A percentile compares a stretch with the other conserved stretches of the same genome.
Evolutionary conservation across 2,797 vertebrate genomes (phyloP).

Genomic region (Simalia tracyae): DNA sequence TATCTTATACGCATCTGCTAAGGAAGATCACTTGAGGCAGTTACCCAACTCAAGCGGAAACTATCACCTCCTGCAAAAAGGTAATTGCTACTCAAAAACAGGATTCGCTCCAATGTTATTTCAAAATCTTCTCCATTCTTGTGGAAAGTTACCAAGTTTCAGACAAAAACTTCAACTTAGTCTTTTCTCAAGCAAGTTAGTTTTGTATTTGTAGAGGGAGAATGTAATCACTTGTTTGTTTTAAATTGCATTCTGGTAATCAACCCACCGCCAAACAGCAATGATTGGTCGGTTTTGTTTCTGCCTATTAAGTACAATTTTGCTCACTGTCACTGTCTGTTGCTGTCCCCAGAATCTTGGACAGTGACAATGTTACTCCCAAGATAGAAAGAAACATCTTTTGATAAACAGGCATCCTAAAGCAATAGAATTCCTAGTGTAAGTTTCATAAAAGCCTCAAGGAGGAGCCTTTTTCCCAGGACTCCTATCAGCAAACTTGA

Average conservation of each 20-base stretch:
- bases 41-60: background rate
- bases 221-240: no score
- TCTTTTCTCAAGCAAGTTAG: background rate
- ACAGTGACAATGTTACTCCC: background rate
- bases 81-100: background rate
- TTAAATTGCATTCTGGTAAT: background rate
- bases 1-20: background rate
- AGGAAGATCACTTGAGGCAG: background rate
- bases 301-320: background rate
- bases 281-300: background rate
- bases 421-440: background rate
- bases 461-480: background rate
- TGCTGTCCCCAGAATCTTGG: background rate
- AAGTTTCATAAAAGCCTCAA: background rate
- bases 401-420: background rate
- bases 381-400: background rate
- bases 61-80: no score
- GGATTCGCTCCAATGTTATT: background rate
- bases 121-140: background rate
- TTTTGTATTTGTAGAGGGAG: background rate
- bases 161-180: background rate
- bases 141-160: background rate
- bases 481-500: background rate
- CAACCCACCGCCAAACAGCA: background rate
- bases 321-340: background rate